Evolutionary conservation across 1,140 invertebrate species (phyloP), one percentile per base, ranked within the genome.

Genomic region (Olivierus martensii): DNA sequence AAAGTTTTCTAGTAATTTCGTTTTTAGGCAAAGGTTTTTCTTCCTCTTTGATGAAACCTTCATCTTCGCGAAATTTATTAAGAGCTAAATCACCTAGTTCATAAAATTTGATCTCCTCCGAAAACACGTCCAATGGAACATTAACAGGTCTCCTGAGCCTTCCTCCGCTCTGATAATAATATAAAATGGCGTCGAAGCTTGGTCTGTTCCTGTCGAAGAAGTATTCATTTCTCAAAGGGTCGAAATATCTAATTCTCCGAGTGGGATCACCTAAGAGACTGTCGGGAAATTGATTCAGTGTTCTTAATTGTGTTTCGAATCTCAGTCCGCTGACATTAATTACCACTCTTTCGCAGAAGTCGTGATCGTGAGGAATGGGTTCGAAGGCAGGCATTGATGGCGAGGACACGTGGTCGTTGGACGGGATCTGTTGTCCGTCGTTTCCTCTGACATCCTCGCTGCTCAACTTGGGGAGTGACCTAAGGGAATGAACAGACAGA

Each of bases 121-220:
- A 87, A 76, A 96, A 97, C 64, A 96, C 87, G 76, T 95, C 90
- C 66, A 97, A 80, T 58, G 95, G 95, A 61, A 99, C 93, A 74
- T 97, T 95, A 67, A 96, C 90, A 52, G 95, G 94, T 65, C 94
- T 80, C 62, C 92, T 80, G 58, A 99, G 79, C 64, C 93, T 79
- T 56, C 95, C 95, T 59, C 93, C 85, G 71, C 92, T 97, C 74
- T 99, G 95, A 75, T 99, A 99, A 73, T 97, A 99, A 72, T 99
- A 98, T 62, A 99, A 80, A 75, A 99, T 98, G 70, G 95, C 89
- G 78, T 93, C 89, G 75, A 93, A 94, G 69, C 88, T 91, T 67
- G 91, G 89, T 71, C 95, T 80, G 79, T 98, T 97, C 66, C 95
- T 80, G 76, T 99, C 95, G 78, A 99, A 98, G 77, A 99, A 99